Evolutionary conservation across 2,113 vertebrate species (phyloP), one percentile per base, ranked within the genome.

Genomic region (Barnardius zonarius): DNA sequence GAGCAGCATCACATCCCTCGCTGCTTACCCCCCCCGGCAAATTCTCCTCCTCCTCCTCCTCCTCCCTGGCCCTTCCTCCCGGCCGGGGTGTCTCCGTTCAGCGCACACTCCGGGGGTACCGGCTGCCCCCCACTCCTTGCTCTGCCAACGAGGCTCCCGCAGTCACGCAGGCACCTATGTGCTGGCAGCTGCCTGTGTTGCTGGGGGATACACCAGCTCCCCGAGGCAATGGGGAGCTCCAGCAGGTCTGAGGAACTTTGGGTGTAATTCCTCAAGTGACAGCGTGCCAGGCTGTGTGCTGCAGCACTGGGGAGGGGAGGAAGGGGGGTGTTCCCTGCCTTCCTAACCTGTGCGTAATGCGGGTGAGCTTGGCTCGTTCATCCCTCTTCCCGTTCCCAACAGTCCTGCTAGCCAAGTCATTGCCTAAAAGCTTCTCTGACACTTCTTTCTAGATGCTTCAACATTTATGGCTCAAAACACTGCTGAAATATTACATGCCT

Each of bases 371-470:
- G 28, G 14, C 31, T 92, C 55, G 10, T 48, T 67, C 48, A 23
- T 49, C 24, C 33, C 27, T 55, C 25, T 55, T 84, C 23, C 33
- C 69, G 17, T 33, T 30, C 43, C 72, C 41, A 64, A 57, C 73
- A 82, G 27, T 35, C 76, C 68, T 37, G 59, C 63, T 51, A 30
- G 83, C 88, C 80, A 75, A 94, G 73, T 78, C 24, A 68, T 90
- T 93, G 16, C 76, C 48, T 79, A 57, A 95, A 93, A 94, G 77
- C 83, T 57, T 88, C 46, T n/a, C 83, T 75, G 76, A 62, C 83
- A 13, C 62, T 85, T 43, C 61, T 85, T 92, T 93, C 74, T 83
- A 41, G 68, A 88, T 76, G 55, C 51, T 92, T 92, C 66, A 84
- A 62, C 30, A 46, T 77, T 37, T 15, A 1, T 18, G 12, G 79